These are phyloP conservation scores for Murina feae DNA, from an alignment of 2,113 vertebrate genomes.

Conservation along the genomic window DNA sequence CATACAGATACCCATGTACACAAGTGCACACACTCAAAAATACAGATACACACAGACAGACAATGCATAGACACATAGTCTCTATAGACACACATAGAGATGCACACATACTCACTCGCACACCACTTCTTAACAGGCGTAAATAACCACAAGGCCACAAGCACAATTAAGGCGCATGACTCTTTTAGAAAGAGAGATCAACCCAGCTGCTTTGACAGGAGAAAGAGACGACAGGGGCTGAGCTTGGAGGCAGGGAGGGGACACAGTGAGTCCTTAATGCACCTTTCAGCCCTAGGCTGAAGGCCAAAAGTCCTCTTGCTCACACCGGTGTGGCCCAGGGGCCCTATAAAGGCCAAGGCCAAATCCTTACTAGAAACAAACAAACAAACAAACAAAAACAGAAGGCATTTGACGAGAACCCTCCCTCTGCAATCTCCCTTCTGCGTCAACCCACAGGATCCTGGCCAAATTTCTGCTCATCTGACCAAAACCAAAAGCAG, in stretches of 20 bases:
- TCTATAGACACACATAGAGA: neutral
- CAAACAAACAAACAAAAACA: neutral
- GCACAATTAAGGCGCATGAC: neutral
- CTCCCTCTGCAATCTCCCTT: neutral
- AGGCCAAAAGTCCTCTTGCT: neutral
- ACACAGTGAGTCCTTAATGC: neutral
- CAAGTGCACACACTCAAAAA: neutral
- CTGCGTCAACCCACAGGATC: neutral
- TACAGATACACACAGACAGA: neutral
- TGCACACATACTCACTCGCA: neutral
- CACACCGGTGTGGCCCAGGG: neutral
- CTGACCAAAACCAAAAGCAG: constrained; percentile 20
- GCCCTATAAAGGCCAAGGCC: neutral
- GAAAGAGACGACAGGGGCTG: neutral
- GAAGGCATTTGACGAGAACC: neutral
- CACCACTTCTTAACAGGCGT: neutral
- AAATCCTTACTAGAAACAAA: neutral
- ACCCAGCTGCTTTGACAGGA: neutral
- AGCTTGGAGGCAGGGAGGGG: neutral
- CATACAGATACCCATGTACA: neutral
- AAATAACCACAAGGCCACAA: neutral
- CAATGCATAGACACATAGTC: neutral
- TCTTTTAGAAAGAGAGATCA: neutral
- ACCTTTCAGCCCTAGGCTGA: neutral
- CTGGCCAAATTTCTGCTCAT: constrained; percentile 4